phyloP scores from a whole-genome alignment of 2,888 invertebrate genomes.

The Athalia cordata region DNA sequence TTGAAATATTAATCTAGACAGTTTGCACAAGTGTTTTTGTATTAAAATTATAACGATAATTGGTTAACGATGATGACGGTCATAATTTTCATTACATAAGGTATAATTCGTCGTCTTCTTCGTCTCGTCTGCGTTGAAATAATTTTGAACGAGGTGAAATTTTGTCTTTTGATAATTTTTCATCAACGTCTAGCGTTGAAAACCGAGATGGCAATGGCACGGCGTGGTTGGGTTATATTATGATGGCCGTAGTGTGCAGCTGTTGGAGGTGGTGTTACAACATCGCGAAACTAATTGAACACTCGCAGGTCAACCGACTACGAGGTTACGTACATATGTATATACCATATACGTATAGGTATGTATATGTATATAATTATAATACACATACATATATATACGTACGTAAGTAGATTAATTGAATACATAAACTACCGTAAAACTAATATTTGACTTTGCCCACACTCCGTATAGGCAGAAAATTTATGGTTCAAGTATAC shows the following conservation, averaged over 20 bases:
- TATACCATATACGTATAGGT: no score
- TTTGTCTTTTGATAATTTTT: neutral
- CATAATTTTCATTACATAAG: no score
- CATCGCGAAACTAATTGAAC: constrained; percentile 28
- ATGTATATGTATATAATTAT: neutral
- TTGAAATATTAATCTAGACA: no score
- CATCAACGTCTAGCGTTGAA: constrained; percentile 8
- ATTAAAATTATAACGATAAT: neutral
- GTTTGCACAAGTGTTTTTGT: no score
- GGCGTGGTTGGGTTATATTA: no score
- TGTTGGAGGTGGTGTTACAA: neutral
- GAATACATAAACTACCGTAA: constrained; percentile 32
- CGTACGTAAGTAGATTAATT: constrained; percentile 32
- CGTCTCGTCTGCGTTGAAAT: no score
- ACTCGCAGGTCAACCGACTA: constrained; percentile 6
- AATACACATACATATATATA: neutral
- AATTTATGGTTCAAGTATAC: constrained; percentile 23
- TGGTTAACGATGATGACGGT: neutral
- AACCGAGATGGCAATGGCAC: no score
- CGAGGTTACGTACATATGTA: no score
- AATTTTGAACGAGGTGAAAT: neutral
- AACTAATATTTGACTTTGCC: constrained; percentile 42
- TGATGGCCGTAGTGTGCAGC: neutral
- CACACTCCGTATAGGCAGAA: constrained; percentile 2
- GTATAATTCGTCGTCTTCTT: no score